A percentile compares a stretch with the other conserved stretches of the same genome.
These are phyloP conservation scores for Hypsibius dujardini DNA, from an alignment of 1,140 invertebrate species.

Conservation along the genomic window DNA sequence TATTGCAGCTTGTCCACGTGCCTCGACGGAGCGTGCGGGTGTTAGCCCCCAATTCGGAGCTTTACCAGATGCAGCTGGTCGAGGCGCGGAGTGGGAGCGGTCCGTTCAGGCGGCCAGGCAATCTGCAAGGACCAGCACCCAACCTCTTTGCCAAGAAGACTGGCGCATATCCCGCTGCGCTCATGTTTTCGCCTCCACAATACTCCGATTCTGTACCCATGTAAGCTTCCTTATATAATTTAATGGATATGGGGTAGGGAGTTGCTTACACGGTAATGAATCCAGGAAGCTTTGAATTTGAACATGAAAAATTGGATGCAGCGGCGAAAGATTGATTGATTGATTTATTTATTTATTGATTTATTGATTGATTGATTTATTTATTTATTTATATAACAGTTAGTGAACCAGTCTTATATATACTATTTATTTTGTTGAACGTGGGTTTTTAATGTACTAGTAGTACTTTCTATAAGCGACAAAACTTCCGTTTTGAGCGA, in stretches of 20 bases:
- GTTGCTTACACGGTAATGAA: too few species aligned
- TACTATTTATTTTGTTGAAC: too few species aligned
- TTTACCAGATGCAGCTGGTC: not conserved
- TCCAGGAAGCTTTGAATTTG: not conserved
- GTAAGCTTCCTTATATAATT: too few species aligned
- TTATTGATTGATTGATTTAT: too few species aligned
- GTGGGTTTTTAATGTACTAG: too few species aligned
- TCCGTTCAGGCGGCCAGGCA: not conserved
- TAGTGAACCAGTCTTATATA: too few species aligned
- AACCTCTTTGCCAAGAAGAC: not conserved
- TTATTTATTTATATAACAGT: too few species aligned
- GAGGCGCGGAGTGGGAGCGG: not conserved
- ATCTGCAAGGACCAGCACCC: not conserved
- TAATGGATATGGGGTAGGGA: too few species aligned
- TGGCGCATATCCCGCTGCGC: not conserved
- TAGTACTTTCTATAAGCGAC: too few species aligned
- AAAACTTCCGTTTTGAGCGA: too few species aligned
- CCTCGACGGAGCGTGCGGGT: not conserved
- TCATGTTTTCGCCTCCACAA: not conserved
- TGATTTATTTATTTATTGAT: too few species aligned
- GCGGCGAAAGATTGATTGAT: too few species aligned
- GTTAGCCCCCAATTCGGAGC: not conserved
- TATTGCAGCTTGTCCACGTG: slow-evolving; percentile 3
- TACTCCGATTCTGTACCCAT: not conserved
- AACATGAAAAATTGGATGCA: not conserved